These are phyloP conservation scores for Latrodectus elegans DNA, from an alignment of 2,888 invertebrate species.

Conservation along the genomic window DNA sequence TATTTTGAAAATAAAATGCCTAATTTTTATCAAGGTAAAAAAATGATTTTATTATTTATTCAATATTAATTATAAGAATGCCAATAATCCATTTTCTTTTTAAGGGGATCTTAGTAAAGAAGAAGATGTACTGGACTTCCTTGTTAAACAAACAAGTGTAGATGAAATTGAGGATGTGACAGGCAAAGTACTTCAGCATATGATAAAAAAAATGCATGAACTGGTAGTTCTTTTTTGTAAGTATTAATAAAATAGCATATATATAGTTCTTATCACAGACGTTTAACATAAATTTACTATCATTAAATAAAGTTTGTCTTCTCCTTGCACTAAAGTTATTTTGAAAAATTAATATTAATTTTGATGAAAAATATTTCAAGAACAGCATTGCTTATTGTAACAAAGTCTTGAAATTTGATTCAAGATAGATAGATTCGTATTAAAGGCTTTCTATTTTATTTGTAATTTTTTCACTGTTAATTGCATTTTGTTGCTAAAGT, in stretches of 20 bases:
- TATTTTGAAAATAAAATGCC: constrained; percentile 73
- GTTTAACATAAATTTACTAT: too few species aligned
- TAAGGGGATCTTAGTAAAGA: constrained; percentile 88
- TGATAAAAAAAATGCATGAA: constrained; percentile 91
- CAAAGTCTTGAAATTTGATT: too few species aligned
- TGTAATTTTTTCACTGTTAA: too few species aligned
- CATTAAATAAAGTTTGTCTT: too few species aligned
- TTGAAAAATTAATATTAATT: too few species aligned
- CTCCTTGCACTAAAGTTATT: neutral
- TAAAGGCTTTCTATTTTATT: too few species aligned
- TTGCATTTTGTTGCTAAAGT: too few species aligned
- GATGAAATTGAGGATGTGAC: constrained; percentile 96
- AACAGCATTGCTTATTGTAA: neutral
- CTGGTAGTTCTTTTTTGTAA: constrained; percentile 94
- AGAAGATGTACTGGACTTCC: constrained; percentile 90
- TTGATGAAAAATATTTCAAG: too few species aligned
- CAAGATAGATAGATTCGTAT: too few species aligned
- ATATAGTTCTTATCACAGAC: too few species aligned
- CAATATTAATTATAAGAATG: neutral
- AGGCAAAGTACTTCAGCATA: constrained; percentile 83
- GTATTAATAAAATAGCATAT: constrained; percentile 74
- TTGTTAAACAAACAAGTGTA: constrained; percentile 88
- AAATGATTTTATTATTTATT: neutral
- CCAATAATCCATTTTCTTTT: neutral
- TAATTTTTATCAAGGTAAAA: constrained; percentile 77